Conservation (phyloP, 2,888 invertebrate genomes). For the Hirtodrosophila trivittata region DNA sequence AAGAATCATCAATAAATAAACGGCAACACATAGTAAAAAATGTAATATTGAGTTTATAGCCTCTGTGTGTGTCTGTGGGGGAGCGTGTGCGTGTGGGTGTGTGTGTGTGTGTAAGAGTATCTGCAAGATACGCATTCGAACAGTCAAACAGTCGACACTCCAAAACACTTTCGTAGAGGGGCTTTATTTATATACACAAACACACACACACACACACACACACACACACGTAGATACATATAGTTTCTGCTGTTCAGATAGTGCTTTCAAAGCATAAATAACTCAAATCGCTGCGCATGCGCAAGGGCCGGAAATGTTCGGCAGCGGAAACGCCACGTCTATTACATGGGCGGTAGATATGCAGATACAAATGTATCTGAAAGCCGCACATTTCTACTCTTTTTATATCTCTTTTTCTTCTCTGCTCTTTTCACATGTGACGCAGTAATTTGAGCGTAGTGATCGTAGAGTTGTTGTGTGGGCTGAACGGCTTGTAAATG, state of each 20-base stretch:
- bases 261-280: conserved; percentile 53
- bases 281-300: conserved; percentile 68
- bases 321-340: conserved; percentile 71
- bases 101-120: conserved; percentile 14
- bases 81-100: not conserved
- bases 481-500: conserved; percentile 55
- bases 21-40: conserved; percentile 74
- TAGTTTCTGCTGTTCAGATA: not conserved
- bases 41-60: conserved; percentile 62
- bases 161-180: conserved; percentile 3
- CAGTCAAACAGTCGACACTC: conserved; percentile 20
- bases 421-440: conserved; percentile 32
- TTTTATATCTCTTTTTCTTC: conserved; percentile 17
- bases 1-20: conserved; percentile 77
- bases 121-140: conserved; percentile 37
- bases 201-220: too few species aligned
- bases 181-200: not conserved
- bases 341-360: conserved; percentile 57
- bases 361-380: conserved; percentile 59
- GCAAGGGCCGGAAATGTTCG: conserved; percentile 70
- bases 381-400: conserved; percentile 48
- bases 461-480: conserved; percentile 39
- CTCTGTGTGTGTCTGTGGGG: conserved; percentile 10
- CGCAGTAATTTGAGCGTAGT: conserved; percentile 66
- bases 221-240: not conserved